Evolutionary conservation across 2,797 vertebrate genomes (phyloP).

Genomic region (Threskiornis aethiopicus): DNA sequence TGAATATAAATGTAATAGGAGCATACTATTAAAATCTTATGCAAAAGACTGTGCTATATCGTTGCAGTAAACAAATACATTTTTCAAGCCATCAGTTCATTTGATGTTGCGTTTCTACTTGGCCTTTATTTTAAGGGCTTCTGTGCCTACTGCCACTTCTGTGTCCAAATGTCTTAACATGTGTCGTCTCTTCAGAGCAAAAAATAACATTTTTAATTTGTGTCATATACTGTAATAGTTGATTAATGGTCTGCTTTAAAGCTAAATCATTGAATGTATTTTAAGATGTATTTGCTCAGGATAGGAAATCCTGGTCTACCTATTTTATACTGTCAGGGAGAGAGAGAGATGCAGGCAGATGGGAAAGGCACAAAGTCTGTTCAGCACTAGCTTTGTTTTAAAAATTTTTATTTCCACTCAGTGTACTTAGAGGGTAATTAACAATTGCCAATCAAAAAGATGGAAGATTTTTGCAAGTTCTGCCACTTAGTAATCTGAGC

Average conservation of each 20-base stretch:
- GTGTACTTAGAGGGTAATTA: background rate
- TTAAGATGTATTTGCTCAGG: background rate
- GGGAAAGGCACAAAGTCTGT: background rate
- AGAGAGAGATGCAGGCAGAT: background rate
- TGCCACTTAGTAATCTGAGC: background rate
- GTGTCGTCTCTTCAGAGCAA: background rate
- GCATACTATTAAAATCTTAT: background rate
- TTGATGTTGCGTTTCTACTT: background rate
- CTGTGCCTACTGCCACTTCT: background rate
- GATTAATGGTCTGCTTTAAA: background rate
- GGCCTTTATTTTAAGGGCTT: background rate
- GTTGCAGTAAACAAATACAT: background rate
- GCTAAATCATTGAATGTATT: background rate
- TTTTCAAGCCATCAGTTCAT: slow-evolving; percentile 7
- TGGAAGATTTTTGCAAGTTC: background rate
- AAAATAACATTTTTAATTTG: background rate
- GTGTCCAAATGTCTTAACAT: background rate
- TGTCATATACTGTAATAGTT: background rate
- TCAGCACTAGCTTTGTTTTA: background rate
- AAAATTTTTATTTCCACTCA: background rate
- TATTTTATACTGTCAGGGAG: background rate
- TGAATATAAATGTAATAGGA: slow-evolving; percentile 45
- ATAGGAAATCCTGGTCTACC: background rate
- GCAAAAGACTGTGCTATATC: background rate
- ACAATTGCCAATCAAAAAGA: background rate